phyloP scores from a whole-genome alignment of 2,888 invertebrate species.

The Acanthacorydalis orientalis region DNA sequence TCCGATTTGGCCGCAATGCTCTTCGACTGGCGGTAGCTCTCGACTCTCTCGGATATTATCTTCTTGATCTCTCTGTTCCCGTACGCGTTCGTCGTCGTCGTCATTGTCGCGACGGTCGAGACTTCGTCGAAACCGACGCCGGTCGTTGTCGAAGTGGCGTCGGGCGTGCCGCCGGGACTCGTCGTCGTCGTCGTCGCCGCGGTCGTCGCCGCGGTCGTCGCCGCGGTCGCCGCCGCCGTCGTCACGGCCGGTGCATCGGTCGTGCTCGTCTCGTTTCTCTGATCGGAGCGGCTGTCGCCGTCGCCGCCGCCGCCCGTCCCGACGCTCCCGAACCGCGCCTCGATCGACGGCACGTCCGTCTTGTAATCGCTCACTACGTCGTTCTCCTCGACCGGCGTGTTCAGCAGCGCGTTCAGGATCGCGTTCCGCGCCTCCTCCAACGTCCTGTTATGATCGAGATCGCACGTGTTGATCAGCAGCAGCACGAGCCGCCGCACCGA shows the following conservation, averaged over 20 bases:
- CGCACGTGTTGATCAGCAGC: slow-evolving; percentile 60
- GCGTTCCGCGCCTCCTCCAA: slow-evolving; percentile 52
- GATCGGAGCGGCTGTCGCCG: slow-evolving; percentile 19
- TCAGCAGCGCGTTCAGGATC: slow-evolving; percentile 49
- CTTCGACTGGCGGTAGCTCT: too few relatives aligned
- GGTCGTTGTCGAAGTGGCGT: not conserved
- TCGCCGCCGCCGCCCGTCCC: slow-evolving; percentile 13
- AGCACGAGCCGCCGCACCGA: slow-evolving; percentile 57
- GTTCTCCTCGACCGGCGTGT: slow-evolving; percentile 37
- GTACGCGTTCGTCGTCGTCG: not conserved
- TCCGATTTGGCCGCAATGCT: not conserved
- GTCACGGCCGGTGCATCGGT: slow-evolving; percentile 17
- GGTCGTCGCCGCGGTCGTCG: slow-evolving; percentile 17
- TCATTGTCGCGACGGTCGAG: not conserved
- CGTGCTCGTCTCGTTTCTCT: slow-evolving; percentile 18
- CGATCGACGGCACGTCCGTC: slow-evolving; percentile 8
- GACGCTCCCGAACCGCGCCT: slow-evolving; percentile 11
- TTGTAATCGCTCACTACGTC: slow-evolving; percentile 15
- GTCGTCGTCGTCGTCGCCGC: slow-evolving; percentile 17
- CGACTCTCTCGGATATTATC: not conserved
- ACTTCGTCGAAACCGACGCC: not conserved
- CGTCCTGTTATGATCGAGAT: slow-evolving; percentile 49
- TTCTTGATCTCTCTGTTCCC: not conserved
- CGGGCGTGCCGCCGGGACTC: slow-evolving; percentile 11
- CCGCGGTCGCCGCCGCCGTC: slow-evolving; percentile 16